Evolutionary conservation across 2,113 vertebrate species (phyloP).

Genomic region (Scalopus aquaticus): DNA sequence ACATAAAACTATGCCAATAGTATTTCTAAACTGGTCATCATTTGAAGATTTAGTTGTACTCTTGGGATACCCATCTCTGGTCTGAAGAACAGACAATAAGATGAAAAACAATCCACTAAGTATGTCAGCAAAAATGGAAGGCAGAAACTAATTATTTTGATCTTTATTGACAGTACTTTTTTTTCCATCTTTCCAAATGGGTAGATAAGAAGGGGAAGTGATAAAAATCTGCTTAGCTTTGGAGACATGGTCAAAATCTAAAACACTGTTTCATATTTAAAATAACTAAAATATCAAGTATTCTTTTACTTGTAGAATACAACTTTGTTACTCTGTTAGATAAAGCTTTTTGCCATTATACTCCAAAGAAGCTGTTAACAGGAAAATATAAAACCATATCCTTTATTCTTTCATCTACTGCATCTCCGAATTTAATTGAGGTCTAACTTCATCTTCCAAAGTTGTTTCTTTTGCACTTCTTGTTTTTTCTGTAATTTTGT

Average conservation of each 20-base stretch:
- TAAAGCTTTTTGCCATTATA: conserved; percentile 38
- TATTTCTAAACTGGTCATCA: not conserved
- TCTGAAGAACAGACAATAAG: not conserved
- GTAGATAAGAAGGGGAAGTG: not conserved
- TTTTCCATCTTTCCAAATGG: too few species aligned
- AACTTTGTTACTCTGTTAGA: conserved; percentile 48
- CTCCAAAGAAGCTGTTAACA: conserved; percentile 45
- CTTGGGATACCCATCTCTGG: not conserved
- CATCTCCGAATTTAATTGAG: conserved; percentile 73
- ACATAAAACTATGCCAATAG: not conserved
- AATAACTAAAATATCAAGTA: conserved; percentile 38
- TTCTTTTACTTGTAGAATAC: not conserved
- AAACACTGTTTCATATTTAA: conserved; percentile 46
- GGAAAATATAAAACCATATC: conserved; percentile 33
- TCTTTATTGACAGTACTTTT: not conserved
- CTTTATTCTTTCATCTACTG: conserved; percentile 68
- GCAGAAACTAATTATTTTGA: not conserved
- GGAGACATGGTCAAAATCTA: conserved; percentile 44
- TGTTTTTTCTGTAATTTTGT: conserved; percentile 32
- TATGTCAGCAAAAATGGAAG: not conserved
- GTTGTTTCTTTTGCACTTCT: conserved; percentile 42
- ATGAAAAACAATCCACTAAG: not conserved
- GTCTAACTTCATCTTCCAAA: conserved; percentile 57
- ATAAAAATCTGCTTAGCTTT: conserved; percentile 37
- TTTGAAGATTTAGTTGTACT: not conserved